phyloP scores from a whole-genome alignment of 2,113 vertebrate genomes.

The Sarotherodon lohbergeri region DNA sequence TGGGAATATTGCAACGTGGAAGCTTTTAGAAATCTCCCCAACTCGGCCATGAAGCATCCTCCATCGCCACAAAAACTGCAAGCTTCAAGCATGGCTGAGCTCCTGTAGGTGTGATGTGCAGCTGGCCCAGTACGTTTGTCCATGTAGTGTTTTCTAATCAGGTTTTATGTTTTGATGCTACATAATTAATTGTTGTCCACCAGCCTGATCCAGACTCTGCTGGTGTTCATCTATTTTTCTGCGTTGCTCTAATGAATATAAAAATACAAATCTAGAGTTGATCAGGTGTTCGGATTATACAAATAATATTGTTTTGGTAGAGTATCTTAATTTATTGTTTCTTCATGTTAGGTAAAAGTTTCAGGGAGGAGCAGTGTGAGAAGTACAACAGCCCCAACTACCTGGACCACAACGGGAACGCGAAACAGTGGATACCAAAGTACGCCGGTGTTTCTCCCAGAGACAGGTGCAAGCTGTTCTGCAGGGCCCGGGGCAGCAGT shows the following conservation, averaged over 20 bases:
- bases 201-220: not conserved
- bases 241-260: not conserved
- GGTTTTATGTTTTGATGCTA: not conserved
- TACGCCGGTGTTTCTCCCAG: constrained; percentile 88
- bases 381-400: constrained; percentile 85
- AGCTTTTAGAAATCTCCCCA: not conserved
- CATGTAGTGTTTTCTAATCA: not conserved
- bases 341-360: constrained; percentile 81
- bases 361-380: constrained; percentile 93
- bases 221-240: not conserved
- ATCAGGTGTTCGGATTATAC: not conserved
- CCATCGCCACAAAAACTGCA: not conserved
- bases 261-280: not conserved
- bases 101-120: not conserved
- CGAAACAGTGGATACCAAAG: constrained; percentile 91
- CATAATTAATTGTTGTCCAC: not conserved
- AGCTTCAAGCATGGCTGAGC: not conserved
- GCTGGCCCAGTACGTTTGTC: not conserved
- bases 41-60: not conserved
- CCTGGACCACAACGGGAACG: constrained; percentile 79
- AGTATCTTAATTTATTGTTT: not conserved
- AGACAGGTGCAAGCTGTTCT: constrained; percentile 93
- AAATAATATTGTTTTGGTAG: not conserved
- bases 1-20: not conserved
- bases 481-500: constrained; percentile 82